Evolutionary conservation across 1,140 invertebrate species (phyloP), one percentile per base, ranked within the genome.

Genomic region (Ceratosolen solmsi): DNA sequence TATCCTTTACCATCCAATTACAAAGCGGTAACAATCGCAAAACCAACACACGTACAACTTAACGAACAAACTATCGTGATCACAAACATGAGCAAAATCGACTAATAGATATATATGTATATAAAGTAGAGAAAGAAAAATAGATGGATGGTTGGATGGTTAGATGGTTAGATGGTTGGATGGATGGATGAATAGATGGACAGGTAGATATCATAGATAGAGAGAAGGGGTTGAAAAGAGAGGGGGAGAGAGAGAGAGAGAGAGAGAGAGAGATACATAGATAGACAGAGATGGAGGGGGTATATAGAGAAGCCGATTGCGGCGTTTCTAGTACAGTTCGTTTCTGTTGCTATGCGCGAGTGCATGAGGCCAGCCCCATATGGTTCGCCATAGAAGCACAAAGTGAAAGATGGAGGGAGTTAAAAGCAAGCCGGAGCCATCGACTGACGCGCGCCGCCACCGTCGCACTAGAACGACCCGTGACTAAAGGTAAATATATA

Each of bases 271-370:
- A 30, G 76, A 78, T 49, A 25, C n/a, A 58, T 25, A 25, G 54
- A 58, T 25, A 25, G 25, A 58, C 9, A 58, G 54, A n/a, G n/a
- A n/a, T n/a, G n/a, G n/a, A n/a, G n/a, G n/a, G n/a, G n/a, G n/a
- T n/a, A 58, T 58, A 81, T 22, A 71, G 70, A 71, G 68, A 54
- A 75, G 68, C 58, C 27, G 36, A 46, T 30, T 33, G 38, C 5
- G 71, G 56, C 51, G n/a, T n/a, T 80, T 76, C 63, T 56, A 54
- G 38, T 38, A 46, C 70, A 79, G 74, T 79, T 85, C 84, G 83
- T 86, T 84, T 88, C 87, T 88, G 88, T 88, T 88, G 88, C 88
- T 88, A 88, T 88, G 88, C 87, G 87, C 87, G 86, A 88, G 84
- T 87, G 86, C 87, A 88, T 73, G 85, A 85, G 87, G 86, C 83